These are phyloP conservation scores for Lasioglossum albipes DNA, from an alignment of 1,140 invertebrate species.

Conservation along the genomic window DNA sequence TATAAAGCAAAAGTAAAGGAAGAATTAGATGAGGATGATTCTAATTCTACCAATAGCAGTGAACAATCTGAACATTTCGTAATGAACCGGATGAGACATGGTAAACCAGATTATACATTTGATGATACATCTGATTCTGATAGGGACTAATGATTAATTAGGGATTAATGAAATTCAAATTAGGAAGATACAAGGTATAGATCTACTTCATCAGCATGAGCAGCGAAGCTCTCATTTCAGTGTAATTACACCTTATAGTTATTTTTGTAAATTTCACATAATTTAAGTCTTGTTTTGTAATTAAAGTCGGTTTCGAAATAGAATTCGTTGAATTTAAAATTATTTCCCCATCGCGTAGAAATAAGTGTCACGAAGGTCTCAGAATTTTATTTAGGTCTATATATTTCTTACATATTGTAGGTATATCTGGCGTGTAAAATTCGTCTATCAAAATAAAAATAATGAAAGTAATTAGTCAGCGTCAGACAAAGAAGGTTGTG, in stretches of 20 bases:
- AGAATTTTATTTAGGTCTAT: constrained; percentile 76
- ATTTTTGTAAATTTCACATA: neutral
- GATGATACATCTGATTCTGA: neutral
- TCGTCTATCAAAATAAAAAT: constrained; percentile 77
- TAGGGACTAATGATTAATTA: neutral
- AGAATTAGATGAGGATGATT: constrained; percentile 57
- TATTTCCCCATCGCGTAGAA: neutral
- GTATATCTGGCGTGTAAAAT: constrained; percentile 76
- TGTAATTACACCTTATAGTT: neutral
- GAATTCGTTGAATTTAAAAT: neutral
- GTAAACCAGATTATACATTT: neutral
- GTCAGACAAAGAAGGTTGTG: constrained; percentile 55
- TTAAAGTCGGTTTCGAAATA: neutral
- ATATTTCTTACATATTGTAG: constrained; percentile 78
- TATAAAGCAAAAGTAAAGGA: constrained; percentile 79
- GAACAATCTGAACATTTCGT: no score
- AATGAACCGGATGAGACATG: no score
- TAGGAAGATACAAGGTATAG: neutral
- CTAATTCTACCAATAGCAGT: neutral
- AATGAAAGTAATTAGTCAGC: constrained; percentile 53
- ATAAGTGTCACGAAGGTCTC: constrained; percentile 64
- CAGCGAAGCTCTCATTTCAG: neutral
- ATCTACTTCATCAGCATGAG: neutral
- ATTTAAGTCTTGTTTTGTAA: neutral
- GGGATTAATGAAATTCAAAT: neutral